A percentile compares a stretch with the other conserved stretches of the same genome.
phyloP scores from a whole-genome alignment of 2,797 vertebrate species.

The Threskiornis aethiopicus region DNA sequence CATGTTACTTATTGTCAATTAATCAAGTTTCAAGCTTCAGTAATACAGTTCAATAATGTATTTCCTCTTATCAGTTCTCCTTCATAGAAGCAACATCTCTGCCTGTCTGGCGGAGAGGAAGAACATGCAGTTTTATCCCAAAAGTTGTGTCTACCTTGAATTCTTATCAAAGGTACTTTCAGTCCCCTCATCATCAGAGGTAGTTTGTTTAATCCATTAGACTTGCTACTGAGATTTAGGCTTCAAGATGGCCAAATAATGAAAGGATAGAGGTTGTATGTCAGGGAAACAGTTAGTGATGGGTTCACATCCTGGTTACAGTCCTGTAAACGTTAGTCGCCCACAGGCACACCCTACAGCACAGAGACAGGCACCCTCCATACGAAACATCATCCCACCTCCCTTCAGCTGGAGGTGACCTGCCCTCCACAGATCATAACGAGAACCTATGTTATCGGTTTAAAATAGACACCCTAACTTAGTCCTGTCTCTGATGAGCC shows the following conservation, averaged over 20 bases:
- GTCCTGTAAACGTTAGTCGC: not conserved
- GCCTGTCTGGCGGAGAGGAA: not conserved
- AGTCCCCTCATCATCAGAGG: not conserved
- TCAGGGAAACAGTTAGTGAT: not conserved
- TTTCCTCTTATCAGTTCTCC: not conserved
- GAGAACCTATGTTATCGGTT: not conserved
- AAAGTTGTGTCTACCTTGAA: not conserved
- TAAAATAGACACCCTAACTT: not conserved
- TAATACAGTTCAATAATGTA: not conserved
- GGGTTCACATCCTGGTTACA: not conserved
- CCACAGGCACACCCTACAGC: not conserved
- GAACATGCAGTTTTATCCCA: not conserved
- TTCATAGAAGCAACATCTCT: not conserved
- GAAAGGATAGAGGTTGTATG: not conserved
- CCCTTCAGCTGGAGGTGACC: not conserved
- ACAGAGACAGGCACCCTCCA: not conserved
- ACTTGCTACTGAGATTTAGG: not conserved
- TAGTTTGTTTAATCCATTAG: not conserved
- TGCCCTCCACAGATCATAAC: not conserved
- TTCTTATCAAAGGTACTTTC: not conserved
- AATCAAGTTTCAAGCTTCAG: not conserved
- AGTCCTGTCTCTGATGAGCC: not conserved
- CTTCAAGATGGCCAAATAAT: not conserved
- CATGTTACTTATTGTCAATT: not conserved
- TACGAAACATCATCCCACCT: not conserved